Evolutionary conservation across 2,797 vertebrate species (phyloP).

Genomic region (Antrozous pallidus): DNA sequence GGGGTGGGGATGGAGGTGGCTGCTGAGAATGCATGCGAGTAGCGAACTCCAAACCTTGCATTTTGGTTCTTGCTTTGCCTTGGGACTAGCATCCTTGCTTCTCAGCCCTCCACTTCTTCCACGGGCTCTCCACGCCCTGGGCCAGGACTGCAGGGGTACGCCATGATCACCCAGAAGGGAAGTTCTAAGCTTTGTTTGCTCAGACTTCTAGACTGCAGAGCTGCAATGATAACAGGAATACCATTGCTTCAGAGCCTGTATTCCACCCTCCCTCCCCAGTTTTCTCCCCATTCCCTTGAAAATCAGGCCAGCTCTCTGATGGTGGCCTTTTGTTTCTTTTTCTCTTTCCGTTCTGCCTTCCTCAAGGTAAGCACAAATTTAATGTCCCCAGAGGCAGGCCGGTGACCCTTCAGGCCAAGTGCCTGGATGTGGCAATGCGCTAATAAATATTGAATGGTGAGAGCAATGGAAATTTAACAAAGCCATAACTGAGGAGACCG

Average conservation of each 20-base stretch:
- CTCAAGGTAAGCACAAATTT: constrained; percentile 65
- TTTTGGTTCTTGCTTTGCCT: not conserved
- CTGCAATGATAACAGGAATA: not conserved
- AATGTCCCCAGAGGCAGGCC: constrained; percentile 71
- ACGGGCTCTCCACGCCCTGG: not conserved
- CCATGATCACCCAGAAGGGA: not conserved
- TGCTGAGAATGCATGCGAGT: not conserved
- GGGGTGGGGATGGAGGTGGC: not conserved
- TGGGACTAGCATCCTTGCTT: not conserved
- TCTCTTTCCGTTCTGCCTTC: constrained; percentile 39
- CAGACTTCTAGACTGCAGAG: not conserved
- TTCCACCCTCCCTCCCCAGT: accelerated
- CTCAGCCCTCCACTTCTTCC: not conserved
- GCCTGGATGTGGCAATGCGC: constrained; percentile 76
- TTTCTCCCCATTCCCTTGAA: constrained; percentile 35
- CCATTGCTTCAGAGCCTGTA: not conserved
- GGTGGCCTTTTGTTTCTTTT: constrained; percentile 58
- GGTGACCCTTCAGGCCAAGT: constrained; percentile 78
- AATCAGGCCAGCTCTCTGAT: constrained; percentile 45
- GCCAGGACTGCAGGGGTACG: not conserved
- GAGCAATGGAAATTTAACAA: constrained; percentile 80
- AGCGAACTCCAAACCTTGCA: not conserved
- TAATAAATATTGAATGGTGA: constrained; percentile 76
- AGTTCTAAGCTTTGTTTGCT: constrained; percentile 7
- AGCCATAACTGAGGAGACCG: constrained; percentile 71